These are phyloP conservation scores for Orius insidiosus DNA, from an alignment of 1,140 invertebrate genomes.

Conservation along the genomic window DNA sequence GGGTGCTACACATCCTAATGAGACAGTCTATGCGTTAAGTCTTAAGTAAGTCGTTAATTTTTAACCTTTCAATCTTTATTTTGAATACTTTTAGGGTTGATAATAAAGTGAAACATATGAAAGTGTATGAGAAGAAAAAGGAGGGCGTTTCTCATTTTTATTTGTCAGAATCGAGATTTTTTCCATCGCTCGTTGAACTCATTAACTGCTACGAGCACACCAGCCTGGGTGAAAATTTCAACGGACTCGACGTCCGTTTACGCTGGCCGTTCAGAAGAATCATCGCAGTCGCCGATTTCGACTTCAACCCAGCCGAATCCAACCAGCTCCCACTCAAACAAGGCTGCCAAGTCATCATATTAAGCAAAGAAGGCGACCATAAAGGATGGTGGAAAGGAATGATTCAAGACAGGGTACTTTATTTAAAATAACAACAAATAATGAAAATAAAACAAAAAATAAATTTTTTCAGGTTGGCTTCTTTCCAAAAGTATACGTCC, in stretches of 20 bases:
- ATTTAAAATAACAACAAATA: no score
- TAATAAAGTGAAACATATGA: constrained; percentile 77
- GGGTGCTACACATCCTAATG: constrained; percentile 30
- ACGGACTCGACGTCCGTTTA: constrained; percentile 56
- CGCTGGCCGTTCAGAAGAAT: constrained; percentile 58
- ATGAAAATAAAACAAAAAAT: no score
- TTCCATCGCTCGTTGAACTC: constrained; percentile 73
- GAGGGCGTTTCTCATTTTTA: constrained; percentile 46
- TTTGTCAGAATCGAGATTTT: constrained; percentile 76
- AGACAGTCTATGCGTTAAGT: constrained; percentile 70
- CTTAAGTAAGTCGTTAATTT: constrained; percentile 67
- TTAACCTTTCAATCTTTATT: no score
- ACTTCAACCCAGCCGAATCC: constrained; percentile 50
- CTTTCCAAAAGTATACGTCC: constrained; percentile 45
- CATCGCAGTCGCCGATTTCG: constrained; percentile 53
- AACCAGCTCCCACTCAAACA: constrained; percentile 59
- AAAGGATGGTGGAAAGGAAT: constrained; percentile 71
- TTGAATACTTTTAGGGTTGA: constrained; percentile 41
- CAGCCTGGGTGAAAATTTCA: constrained; percentile 79
- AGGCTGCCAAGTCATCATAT: constrained; percentile 58
- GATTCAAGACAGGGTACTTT: constrained; percentile 36
- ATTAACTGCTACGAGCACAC: constrained; percentile 78
- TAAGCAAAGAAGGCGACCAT: constrained; percentile 57
- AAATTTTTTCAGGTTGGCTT: constrained; percentile 39
- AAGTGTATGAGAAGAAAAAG: constrained; percentile 50